A percentile compares a stretch with the other conserved stretches of the same genome.
Conservation (phyloP, 2,888 invertebrate species). For the Unio delphinus region DNA sequence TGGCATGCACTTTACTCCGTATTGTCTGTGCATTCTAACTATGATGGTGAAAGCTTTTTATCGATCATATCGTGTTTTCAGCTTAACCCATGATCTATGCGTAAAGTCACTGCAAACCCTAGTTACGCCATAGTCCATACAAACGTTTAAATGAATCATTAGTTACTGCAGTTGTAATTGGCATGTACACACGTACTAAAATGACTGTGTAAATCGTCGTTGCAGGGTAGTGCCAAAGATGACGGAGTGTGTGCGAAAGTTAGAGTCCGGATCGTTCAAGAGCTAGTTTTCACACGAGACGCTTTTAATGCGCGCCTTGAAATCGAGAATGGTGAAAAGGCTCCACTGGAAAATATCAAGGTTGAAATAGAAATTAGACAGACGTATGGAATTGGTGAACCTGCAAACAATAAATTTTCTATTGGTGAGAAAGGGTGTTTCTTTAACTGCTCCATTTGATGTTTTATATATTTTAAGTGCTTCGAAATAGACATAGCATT, state of each 20-base stretch:
- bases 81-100: too few species aligned
- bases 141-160: too few species aligned
- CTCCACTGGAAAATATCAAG: constrained; percentile 24
- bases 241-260: constrained; percentile 43
- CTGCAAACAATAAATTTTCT: constrained; percentile 32
- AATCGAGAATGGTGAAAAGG: constrained; percentile 42
- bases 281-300: constrained; percentile 39
- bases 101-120: too few species aligned
- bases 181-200: background rate
- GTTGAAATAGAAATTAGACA: constrained; percentile 28
- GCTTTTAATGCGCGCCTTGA: constrained; percentile 44
- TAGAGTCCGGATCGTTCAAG: constrained; percentile 37
- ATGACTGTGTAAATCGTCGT: background rate
- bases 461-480: too few species aligned
- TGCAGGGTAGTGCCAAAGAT: constrained; percentile 16
- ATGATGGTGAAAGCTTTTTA: too few species aligned
- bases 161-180: too few species aligned
- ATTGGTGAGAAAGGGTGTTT: constrained; percentile 18
- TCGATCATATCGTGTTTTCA: too few species aligned
- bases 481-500: too few species aligned
- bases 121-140: too few species aligned
- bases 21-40: too few species aligned
- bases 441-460: too few species aligned
- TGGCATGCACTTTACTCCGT: too few species aligned
- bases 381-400: constrained; percentile 18